Evolutionary conservation across 2,113 vertebrate genomes (phyloP), one percentile per base, ranked within the genome.

Genomic region (Charadrius vociferus): DNA sequence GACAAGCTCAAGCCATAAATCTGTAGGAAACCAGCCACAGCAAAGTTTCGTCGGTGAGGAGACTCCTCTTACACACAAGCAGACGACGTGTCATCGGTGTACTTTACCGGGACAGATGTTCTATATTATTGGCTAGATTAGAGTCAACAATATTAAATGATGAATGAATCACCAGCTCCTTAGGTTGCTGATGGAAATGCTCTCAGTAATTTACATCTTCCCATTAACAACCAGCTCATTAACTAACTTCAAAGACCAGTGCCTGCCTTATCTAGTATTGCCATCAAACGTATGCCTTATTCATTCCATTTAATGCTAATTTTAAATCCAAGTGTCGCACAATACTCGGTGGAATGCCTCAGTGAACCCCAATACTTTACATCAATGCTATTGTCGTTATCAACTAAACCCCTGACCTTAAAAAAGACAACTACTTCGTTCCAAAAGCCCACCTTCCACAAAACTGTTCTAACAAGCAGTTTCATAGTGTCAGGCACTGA

Each of bases 101-200:
- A 29, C 85, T 72, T 90, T 41, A 77, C 79, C 3, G 0, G 93
- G 86, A 82, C 81, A 80, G 84, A 87, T 91, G 84, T 56, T 67
- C 5, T 37, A 12, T 65, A 36, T 91, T 89, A 93, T 91, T 94
- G 95, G 87, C 84, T 36, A 82, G 96, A 91, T 85, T 79, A 87
- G 93, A 95, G 91, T 68, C 93, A 95, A 90, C 95, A 95, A 79
- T 90, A 97, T 85, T 93, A 94, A 93, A 91, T 61, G 95, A 81
- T 67, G 95, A 91, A 58, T 95, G 94, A 97, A 75, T 96, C 95
- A 96, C 63, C 74, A 75, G 73, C 89, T 96, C 87, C 81, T 82
- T 43, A 29, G 56, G 78, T 94, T 93, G 81, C 95, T 96, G 93
- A 66, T 97, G 92, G 89, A 97, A 97, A 30, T 61, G 27, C 49